Conservation (phyloP, 2,113 vertebrate species). For the Procavia capensis region DNA sequence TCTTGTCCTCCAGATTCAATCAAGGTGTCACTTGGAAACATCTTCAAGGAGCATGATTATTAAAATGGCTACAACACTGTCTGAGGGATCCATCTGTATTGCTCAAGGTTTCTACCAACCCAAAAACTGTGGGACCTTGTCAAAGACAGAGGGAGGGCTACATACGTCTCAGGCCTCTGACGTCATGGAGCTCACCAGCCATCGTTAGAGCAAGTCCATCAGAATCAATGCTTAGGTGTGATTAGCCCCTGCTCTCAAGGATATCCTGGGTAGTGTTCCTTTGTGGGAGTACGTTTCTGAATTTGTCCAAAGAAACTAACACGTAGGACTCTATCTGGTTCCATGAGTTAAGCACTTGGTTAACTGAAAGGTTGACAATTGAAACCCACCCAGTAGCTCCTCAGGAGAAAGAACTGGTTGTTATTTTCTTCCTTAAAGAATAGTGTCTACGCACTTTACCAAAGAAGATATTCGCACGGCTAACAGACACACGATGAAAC, state of each 20-base stretch:
- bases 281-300: background rate
- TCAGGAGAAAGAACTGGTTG: background rate
- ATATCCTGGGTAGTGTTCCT: background rate
- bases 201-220: background rate
- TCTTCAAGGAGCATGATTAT: background rate
- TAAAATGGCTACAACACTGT: background rate
- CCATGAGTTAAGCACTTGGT: background rate
- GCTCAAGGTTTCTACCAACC: background rate
- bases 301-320: background rate
- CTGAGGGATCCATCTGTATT: background rate
- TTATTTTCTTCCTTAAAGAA: background rate
- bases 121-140: background rate
- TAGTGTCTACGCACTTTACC: too few relatives aligned
- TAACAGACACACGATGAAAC: too few relatives aligned
- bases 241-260: background rate
- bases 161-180: fast-evolving
- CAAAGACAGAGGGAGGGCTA: background rate
- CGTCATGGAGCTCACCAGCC: background rate
- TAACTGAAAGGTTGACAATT: background rate
- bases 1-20: background rate
- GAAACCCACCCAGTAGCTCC: background rate
- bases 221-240: background rate
- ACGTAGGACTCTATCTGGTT: background rate
- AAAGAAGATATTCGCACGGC: too few relatives aligned
- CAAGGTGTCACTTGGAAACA: background rate